Conservation (phyloP, 2,113 vertebrate species). For the Albula glossodonta region DNA sequence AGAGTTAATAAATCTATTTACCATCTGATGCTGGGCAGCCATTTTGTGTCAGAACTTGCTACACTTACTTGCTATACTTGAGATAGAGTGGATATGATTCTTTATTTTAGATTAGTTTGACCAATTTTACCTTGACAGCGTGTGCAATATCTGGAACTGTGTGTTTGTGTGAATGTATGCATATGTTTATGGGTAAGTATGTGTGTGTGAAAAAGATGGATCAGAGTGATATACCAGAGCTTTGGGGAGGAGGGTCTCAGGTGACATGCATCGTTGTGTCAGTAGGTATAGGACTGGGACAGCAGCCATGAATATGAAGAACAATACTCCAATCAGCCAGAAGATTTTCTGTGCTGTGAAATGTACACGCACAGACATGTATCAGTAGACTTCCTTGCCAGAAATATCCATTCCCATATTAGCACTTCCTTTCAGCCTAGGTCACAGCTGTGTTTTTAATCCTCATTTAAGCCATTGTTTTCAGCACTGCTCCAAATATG, state of each 20-base stretch:
- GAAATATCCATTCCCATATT: background rate
- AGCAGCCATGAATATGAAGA: conserved; percentile 39
- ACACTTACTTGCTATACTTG: no score
- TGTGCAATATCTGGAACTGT: no score
- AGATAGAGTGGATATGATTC: no score
- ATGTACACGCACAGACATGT: background rate
- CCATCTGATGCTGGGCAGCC: no score
- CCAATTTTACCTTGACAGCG: background rate
- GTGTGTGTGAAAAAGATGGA: background rate
- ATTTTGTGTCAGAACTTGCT: no score
- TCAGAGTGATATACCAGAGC: conserved; percentile 40
- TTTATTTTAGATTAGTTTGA: background rate
- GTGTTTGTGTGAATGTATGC: background rate
- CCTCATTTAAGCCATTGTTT: no score
- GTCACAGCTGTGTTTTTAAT: no score
- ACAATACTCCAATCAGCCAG: conserved; percentile 33
- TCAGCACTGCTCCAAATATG: no score
- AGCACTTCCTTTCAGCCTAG: background rate
- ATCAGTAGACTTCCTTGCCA: background rate
- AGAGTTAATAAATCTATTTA: no score
- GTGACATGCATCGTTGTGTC: background rate
- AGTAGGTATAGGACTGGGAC: conserved; percentile 35
- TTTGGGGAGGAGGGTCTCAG: conserved; percentile 47
- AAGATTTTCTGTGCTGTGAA: conserved; percentile 42
- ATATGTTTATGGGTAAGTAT: background rate